Evolutionary conservation across 2,888 invertebrate species (phyloP), one percentile per base, ranked within the genome.

Genomic region (Itoplectis maculator): DNA sequence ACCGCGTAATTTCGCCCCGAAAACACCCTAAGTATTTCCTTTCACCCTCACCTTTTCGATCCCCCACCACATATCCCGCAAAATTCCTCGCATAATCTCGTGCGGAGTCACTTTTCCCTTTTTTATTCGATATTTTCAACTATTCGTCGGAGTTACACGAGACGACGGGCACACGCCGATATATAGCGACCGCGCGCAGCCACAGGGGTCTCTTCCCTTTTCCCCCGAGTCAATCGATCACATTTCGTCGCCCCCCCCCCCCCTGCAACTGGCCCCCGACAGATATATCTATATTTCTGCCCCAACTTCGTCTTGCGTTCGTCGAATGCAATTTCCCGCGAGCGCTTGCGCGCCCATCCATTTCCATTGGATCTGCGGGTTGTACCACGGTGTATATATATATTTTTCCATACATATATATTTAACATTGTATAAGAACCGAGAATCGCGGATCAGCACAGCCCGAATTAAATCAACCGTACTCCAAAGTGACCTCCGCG

Each of bases 141-240:
- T 20, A 65, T 20, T 23, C 65, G 20, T 45, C 45, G 3, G 45
- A 65, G 65, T 45, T 65, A 20, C 13, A 18, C 61, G 59, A 35
- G 15, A 37, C 9, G 1, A 40, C 37, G 59, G n/a, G 37, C 23
- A n/a, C 9, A 15, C 9, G n/a, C n/a, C n/a, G n/a, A n/a, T n/a
- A n/a, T n/a, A n/a, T n/a, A n/a, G n/a, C n/a, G n/a, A n/a, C n/a
- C n/a, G n/a, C n/a, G n/a, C n/a, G n/a, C n/a, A n/a, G n/a, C n/a
- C n/a, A n/a, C n/a, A n/a, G 0, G 20, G 7, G 45, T 45, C 29
- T 29, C 29, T 29, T n/a, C n/a, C 18, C 35, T 49, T 61, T 73
- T 73, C 37, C 61, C 18, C 61, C 61, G 45, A 59, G 61, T 73
- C 61, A 73, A 73, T 73, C 72, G 72, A 73, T 73, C 61, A 73